phyloP scores from a whole-genome alignment of 1,140 invertebrate genomes.

The Nephila pilipes region DNA sequence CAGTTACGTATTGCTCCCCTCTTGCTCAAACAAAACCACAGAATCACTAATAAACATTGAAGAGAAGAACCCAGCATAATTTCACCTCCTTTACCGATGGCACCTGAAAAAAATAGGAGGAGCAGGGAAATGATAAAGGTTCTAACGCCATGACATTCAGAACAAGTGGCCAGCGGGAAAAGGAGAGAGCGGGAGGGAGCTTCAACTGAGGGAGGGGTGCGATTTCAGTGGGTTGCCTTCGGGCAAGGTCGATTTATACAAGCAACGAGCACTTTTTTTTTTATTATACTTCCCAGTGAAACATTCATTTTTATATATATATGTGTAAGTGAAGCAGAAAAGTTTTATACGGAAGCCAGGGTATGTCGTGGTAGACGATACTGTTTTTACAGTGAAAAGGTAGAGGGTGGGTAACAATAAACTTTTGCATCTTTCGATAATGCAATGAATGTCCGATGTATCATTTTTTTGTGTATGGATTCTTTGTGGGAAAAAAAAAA shows the following conservation, averaged over 20 bases:
- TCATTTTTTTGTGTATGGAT: background rate
- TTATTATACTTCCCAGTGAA: background rate
- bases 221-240: slow-evolving; percentile 27
- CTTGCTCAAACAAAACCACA: background rate
- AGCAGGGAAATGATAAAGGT: slow-evolving; percentile 50
- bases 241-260: slow-evolving; percentile 45
- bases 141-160: background rate
- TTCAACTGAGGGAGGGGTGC: background rate
- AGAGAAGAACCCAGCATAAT: background rate
- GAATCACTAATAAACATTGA: background rate
- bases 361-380: background rate
- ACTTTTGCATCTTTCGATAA: background rate
- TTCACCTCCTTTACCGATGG: background rate
- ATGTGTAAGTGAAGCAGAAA: background rate
- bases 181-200: background rate
- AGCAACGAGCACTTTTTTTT: slow-evolving; percentile 51
- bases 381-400: background rate
- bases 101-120: slow-evolving; percentile 21
- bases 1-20: too few relatives aligned
- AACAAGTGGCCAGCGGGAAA: slow-evolving; percentile 4
- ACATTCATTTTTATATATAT: background rate
- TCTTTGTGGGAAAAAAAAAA: too few relatives aligned
- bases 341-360: background rate
- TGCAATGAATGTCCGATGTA: background rate
- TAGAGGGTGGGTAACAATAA: background rate